A percentile compares a stretch with the other conserved stretches of the same genome.
phyloP scores from a whole-genome alignment of 2,797 vertebrate species.

The Gambelia wislizenii region DNA sequence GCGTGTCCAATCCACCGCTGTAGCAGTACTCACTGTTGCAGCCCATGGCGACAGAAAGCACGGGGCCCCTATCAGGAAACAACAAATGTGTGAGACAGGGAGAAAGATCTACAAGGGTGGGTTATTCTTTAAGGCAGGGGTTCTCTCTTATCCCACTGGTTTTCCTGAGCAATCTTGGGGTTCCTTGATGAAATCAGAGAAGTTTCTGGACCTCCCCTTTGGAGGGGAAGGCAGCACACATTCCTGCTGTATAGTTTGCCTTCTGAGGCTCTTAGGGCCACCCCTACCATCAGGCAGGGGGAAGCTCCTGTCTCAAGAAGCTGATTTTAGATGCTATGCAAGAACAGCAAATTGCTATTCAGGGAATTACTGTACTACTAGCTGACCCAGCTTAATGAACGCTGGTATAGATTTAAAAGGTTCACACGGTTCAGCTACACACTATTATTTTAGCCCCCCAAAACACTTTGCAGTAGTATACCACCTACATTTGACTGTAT shows the following conservation, averaged over 20 bases:
- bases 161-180: not conserved
- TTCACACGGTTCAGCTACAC: no score
- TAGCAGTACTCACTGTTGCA: conserved; percentile 87
- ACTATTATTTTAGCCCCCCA: no score
- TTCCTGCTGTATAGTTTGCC: not conserved
- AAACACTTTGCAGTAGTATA: no score
- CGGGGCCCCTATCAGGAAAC: conserved; percentile 82
- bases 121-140: not conserved
- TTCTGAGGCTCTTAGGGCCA: not conserved
- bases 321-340: no score
- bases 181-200: no score
- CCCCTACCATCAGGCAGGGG: not conserved
- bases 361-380: no score
- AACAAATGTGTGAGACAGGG: not conserved
- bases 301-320: not conserved
- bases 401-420: no score
- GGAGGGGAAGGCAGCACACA: not conserved
- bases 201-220: not conserved
- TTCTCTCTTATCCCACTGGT: not conserved
- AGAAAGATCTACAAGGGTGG: not conserved
- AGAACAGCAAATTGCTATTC: not conserved
- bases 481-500: no score
- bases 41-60: conserved; percentile 87
- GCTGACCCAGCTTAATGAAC: no score
- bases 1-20: conserved; percentile 87